A percentile compares a stretch with the other conserved stretches of the same genome.
Evolutionary conservation across 2,113 vertebrate genomes (phyloP).

Genomic region (Diglossa brunneiventris): DNA sequence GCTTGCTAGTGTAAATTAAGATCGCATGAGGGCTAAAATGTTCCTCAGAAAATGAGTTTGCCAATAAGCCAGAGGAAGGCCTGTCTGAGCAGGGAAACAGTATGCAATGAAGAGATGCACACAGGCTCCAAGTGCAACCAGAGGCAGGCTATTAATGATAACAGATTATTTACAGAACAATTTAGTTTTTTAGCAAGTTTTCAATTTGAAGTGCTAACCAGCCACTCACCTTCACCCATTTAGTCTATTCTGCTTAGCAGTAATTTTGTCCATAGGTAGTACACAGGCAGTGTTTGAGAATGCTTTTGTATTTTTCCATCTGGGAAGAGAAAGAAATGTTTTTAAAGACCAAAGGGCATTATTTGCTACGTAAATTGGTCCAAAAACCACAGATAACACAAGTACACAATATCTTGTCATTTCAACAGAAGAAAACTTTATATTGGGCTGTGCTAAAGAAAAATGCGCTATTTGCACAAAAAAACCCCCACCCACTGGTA

Average conservation of each 20-base stretch:
- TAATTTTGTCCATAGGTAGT: not conserved
- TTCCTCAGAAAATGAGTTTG: not conserved
- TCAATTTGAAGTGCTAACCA: not conserved
- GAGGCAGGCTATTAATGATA: not conserved
- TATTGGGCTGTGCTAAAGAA: not conserved
- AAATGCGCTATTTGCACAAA: not conserved
- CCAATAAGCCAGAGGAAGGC: not conserved
- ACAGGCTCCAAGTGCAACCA: not conserved
- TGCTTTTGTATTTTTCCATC: not conserved
- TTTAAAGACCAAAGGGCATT: not conserved
- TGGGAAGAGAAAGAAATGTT: not conserved
- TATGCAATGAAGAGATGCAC: not conserved
- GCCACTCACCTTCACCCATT: fast-evolving
- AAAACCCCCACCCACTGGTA: fast-evolving
- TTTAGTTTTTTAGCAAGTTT: not conserved
- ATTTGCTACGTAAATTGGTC: not conserved
- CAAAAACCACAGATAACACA: not conserved
- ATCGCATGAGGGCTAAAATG: not conserved
- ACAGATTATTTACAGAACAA: not conserved
- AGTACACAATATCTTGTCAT: not conserved
- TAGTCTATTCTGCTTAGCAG: not conserved
- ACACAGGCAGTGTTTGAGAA: not conserved
- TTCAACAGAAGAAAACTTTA: not conserved
- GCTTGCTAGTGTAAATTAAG: not conserved
- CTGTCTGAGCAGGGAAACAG: not conserved